phyloP scores from a whole-genome alignment of 2,888 invertebrate genomes.

The Saturnia japonica region DNA sequence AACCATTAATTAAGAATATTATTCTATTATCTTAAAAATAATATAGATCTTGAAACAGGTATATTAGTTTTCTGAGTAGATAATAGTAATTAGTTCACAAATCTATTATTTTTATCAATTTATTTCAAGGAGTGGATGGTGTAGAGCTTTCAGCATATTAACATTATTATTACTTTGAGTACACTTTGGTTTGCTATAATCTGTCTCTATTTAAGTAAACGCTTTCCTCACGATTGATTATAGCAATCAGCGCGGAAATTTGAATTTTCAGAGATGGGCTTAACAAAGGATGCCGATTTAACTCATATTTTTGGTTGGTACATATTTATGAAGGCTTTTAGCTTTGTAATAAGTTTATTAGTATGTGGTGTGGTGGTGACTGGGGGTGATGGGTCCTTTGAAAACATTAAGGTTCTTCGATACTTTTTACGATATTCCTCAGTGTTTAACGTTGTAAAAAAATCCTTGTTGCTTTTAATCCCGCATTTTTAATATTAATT shows the following conservation, averaged over 20 bases:
- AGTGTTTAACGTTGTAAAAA: neutral
- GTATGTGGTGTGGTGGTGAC: slow-evolving; percentile 9
- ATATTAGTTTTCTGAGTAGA: neutral
- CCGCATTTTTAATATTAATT: neutral
- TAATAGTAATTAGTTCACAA: neutral
- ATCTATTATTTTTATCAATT: neutral
- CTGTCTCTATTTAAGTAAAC: neutral
- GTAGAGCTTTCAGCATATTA: neutral
- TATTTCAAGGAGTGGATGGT: neutral
- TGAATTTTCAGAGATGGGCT: slow-evolving; percentile 73
- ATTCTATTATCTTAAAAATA: neutral
- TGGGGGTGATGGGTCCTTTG: slow-evolving; percentile 21
- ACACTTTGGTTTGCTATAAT: slow-evolving; percentile 18
- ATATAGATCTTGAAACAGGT: neutral
- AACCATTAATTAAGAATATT: neutral
- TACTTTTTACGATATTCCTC: neutral
- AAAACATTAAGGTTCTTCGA: neutral
- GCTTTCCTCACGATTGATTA: slow-evolving; percentile 17
- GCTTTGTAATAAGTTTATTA: slow-evolving; percentile 10
- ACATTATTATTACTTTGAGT: neutral
- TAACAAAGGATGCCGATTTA: slow-evolving; percentile 73
- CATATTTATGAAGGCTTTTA: slow-evolving; percentile 29
- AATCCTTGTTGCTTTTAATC: neutral
- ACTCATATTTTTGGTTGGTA: slow-evolving; percentile 75
- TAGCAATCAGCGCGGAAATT: slow-evolving; percentile 55